Conservation (phyloP, 2,888 invertebrate genomes). For the Neuroscelio doddi region DNA sequence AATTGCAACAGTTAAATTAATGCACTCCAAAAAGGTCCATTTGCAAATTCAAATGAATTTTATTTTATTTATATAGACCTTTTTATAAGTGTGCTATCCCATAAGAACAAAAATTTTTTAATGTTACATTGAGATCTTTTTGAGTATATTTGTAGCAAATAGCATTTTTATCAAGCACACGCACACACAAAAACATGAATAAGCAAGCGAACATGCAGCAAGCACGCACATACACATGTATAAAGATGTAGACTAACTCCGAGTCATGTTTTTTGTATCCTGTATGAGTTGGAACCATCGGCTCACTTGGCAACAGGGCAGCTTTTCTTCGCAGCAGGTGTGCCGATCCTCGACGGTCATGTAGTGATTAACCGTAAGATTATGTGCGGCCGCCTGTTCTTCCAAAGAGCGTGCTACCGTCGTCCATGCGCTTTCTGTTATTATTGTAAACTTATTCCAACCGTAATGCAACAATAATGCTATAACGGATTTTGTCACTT, state of each 20-base stretch:
- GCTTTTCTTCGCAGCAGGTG: slow-evolving; percentile 84
- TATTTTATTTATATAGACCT: neutral
- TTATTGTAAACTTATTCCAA: slow-evolving; percentile 94
- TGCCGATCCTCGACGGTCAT: slow-evolving; percentile 81
- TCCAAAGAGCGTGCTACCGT: slow-evolving; percentile 87
- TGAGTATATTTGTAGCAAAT: slow-evolving; percentile 3
- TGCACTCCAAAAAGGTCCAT: neutral
- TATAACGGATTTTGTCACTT: slow-evolving; percentile 96
- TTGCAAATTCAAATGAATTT: neutral
- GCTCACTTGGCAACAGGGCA: slow-evolving; percentile 83
- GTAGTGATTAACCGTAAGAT: slow-evolving; percentile 89
- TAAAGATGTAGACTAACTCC: slow-evolving; percentile 76
- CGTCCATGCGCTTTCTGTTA: slow-evolving; percentile 86
- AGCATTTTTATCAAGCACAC: neutral
- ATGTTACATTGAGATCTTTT: neutral
- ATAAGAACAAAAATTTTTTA: too few species aligned
- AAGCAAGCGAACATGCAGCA: slow-evolving; percentile 22
- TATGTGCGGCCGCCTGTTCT: slow-evolving; percentile 82
- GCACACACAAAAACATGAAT: too few species aligned
- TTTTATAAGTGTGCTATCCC: neutral
- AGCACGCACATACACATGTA: slow-evolving; percentile 46
- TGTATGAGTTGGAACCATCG: slow-evolving; percentile 90
- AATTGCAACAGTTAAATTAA: neutral
- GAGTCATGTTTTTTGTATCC: slow-evolving; percentile 88
- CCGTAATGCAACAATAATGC: slow-evolving; percentile 91